Conservation (phyloP, 1,140 invertebrate genomes). For the Radopholus similis region DNA sequence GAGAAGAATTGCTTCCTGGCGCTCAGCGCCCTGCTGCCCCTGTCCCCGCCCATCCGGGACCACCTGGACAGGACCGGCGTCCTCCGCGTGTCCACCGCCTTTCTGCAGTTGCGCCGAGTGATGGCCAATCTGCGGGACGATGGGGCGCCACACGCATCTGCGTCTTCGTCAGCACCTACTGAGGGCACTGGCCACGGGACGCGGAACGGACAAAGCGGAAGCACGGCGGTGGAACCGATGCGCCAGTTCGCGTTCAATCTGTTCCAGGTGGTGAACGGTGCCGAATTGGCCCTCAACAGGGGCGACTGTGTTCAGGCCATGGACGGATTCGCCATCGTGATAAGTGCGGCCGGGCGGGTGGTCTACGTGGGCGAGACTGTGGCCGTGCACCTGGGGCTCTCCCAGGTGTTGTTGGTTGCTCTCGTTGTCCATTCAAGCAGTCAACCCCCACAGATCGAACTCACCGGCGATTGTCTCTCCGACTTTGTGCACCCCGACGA, state of each 20-base stretch:
- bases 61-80: constrained; percentile 7
- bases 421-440: too few species aligned
- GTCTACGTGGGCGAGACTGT: constrained; percentile 10
- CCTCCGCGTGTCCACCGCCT: constrained; percentile 3
- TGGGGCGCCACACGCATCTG: neutral
- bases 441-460: neutral
- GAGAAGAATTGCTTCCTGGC: constrained; percentile 4
- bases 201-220: neutral
- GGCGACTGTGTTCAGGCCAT: constrained; percentile 1
- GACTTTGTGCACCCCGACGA: constrained; percentile 7
- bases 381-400: constrained; percentile 7
- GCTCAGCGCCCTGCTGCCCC: neutral
- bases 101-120: neutral
- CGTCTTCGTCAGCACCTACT: neutral
- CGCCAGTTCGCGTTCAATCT: constrained; percentile 16
- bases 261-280: neutral
- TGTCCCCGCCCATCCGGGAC: constrained; percentile 11
- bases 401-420: too few species aligned
- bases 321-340: constrained; percentile 18
- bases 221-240: neutral
- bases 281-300: neutral
- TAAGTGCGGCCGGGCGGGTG: neutral
- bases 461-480: neutral
- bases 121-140: neutral
- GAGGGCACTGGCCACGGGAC: neutral